phyloP scores from a whole-genome alignment of 2,113 vertebrate species.

The Shinisaurus crocodilurus region DNA sequence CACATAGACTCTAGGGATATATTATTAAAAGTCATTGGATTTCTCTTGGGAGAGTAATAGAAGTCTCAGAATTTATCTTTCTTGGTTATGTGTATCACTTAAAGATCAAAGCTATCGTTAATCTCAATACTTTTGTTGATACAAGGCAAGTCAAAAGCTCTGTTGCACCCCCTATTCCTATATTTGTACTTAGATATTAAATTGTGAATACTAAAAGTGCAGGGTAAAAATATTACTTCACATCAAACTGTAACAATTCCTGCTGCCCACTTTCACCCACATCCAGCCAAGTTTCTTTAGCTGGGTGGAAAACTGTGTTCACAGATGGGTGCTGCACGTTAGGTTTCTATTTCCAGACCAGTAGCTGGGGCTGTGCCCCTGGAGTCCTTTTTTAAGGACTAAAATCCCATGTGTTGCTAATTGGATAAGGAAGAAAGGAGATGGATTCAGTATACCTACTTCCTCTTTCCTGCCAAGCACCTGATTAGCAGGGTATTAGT shows the following conservation, averaged over 20 bases:
- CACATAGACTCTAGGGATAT: not conserved
- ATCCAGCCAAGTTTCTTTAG: not conserved
- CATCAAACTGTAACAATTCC: not conserved
- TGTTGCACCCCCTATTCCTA: not conserved
- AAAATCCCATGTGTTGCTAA: not conserved
- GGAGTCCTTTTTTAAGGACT: not conserved
- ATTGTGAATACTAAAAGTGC: not conserved
- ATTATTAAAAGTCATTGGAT: not conserved
- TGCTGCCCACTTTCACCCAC: not conserved
- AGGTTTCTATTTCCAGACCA: not conserved
- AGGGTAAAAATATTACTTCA: not conserved
- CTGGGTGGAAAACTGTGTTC: not conserved
- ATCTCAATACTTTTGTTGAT: slow-evolving; percentile 3
- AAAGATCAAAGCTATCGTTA: slow-evolving; percentile 6
- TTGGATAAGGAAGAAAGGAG: not conserved
- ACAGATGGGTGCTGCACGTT: not conserved
- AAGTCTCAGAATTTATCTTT: slow-evolving; percentile 12
- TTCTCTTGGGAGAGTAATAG: not conserved
- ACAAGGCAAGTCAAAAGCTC: not conserved
- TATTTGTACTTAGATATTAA: not conserved
- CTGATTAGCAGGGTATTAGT: not conserved
- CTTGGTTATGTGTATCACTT: not conserved
- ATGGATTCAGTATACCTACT: not conserved
- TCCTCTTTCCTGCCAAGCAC: not conserved
- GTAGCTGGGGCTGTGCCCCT: not conserved